Base-by-base conservation (phyloP, 1,140 invertebrate species). In the Lanistes nyassanus region DNA sequence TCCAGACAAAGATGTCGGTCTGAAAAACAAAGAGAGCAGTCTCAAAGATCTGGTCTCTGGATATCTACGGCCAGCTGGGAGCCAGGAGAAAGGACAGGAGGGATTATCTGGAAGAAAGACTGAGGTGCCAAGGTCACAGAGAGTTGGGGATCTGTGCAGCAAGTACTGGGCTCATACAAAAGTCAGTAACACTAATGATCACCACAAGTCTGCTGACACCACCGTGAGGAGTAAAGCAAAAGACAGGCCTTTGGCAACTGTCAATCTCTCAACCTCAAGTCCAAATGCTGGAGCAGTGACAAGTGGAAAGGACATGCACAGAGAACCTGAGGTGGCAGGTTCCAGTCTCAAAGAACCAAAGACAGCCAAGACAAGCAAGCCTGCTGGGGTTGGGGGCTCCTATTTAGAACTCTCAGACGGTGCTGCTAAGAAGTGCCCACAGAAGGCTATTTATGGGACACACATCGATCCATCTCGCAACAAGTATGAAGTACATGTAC, bases 1-100 rank as follows among this genome's bases (percentile, higher is more conserved):
- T 90, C 84, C 82, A 74, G 90, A 93, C 76, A 93, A 92, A 34
- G 96, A 98, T 82, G 91, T 93, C 60, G 94, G 94, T 0, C 88
- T 98, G 64, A 91, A 93, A 84, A 93, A 92, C 16, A 67, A 39
- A 39, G 47, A 65, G 21, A 55, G 31, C 34, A 71, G 34, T 65
- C 26, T 70, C 19, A 36, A 37, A 31, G 68, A 76, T 11, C 51
- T 26, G 23, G 31, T 55, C 7, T 34, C 26, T 19, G n/a, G 72
- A n/a, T 60, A 26, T 31, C 29, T 31, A 23, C 13, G 9, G 9
- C 56, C 9, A 7, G 56, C 56, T 60, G 56, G 23, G 11, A 23
- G 56, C n/a, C n/a, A n/a, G n/a, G n/a, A n/a, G n/a, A n/a, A n/a
- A n/a, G n/a, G 56, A 60, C 9, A 31, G 11, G 13, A 23, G n/a